Evolutionary conservation across 1,140 invertebrate genomes (phyloP).

Genomic region (Megalopta genalis): DNA sequence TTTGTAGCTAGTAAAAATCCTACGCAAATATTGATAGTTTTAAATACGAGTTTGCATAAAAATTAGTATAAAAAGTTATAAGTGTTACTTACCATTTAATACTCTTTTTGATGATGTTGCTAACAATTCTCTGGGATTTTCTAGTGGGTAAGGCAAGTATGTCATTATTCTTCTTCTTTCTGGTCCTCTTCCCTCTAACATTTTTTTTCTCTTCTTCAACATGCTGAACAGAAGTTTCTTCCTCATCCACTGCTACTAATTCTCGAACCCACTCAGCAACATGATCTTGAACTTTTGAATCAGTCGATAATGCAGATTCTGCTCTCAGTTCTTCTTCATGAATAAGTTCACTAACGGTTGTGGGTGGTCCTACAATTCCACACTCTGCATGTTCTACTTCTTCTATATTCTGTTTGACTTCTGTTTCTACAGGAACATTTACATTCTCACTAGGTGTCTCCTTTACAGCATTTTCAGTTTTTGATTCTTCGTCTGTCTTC

Average conservation of each 20-base stretch:
- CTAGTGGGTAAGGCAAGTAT: conserved; percentile 48
- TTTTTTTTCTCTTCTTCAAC: conserved; percentile 1
- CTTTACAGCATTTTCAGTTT: background rate
- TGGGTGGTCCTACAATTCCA: conserved; percentile 69
- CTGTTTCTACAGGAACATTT: background rate
- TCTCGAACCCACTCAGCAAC: conserved; percentile 72
- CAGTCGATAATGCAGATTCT: conserved; percentile 69
- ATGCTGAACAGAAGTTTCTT: conserved; percentile 10
- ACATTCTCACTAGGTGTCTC: background rate
- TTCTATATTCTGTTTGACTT: conserved; percentile 14
- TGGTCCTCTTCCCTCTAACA: conserved; percentile 35
- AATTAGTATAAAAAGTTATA: background rate
- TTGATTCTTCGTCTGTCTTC: background rate
- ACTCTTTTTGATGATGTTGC: conserved; percentile 75
- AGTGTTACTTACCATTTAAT: conserved; percentile 74
- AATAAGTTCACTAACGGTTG: conserved; percentile 64
- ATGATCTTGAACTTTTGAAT: conserved; percentile 64
- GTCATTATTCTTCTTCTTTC: conserved; percentile 37
- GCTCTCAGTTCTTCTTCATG: conserved; percentile 66
- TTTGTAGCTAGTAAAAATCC: background rate
- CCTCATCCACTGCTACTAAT: conserved; percentile 29
- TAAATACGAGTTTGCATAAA: background rate
- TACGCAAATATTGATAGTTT: too few species aligned
- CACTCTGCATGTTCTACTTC: conserved; percentile 44
- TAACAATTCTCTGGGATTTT: conserved; percentile 74